Percentiles rank a stretch among this genome's conserved stretches.
Evolutionary conservation across 2,797 vertebrate genomes (phyloP).

Genomic region (Platalea minor): DNA sequence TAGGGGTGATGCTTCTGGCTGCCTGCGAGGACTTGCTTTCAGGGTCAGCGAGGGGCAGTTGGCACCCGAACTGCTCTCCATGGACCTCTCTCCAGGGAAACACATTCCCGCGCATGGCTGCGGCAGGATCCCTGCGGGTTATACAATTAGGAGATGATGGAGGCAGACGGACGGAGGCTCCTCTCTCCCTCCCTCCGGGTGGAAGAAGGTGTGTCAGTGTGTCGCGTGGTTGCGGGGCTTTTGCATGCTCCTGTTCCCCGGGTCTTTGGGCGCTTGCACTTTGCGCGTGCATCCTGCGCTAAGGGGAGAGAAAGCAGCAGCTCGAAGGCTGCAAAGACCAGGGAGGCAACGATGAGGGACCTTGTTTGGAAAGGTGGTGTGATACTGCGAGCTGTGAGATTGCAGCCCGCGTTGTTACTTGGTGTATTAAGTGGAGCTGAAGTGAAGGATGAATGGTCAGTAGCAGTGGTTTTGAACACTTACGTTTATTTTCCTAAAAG

Average conservation of each 20-base stretch:
- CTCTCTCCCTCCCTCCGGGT: background rate
- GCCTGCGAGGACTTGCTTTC: background rate
- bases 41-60: background rate
- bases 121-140: background rate
- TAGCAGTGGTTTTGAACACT: background rate
- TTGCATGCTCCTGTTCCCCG: rapidly evolving
- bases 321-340: background rate
- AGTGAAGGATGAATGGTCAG: background rate
- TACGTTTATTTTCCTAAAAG: background rate
- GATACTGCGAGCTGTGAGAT: background rate
- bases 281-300: rapidly evolving
- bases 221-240: background rate
- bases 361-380: rapidly evolving
- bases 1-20: background rate
- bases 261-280: background rate
- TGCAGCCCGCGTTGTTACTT: rapidly evolving
- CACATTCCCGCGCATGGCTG: background rate
- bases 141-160: background rate
- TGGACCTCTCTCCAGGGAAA: background rate
- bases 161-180: background rate
- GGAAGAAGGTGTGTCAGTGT: background rate
- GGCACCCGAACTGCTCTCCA: background rate
- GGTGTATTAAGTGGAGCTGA: background rate
- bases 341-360: background rate
- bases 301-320: background rate